Evolutionary conservation across 2,888 invertebrate genomes (phyloP).

Genomic region (Pasiphila rectangulata): DNA sequence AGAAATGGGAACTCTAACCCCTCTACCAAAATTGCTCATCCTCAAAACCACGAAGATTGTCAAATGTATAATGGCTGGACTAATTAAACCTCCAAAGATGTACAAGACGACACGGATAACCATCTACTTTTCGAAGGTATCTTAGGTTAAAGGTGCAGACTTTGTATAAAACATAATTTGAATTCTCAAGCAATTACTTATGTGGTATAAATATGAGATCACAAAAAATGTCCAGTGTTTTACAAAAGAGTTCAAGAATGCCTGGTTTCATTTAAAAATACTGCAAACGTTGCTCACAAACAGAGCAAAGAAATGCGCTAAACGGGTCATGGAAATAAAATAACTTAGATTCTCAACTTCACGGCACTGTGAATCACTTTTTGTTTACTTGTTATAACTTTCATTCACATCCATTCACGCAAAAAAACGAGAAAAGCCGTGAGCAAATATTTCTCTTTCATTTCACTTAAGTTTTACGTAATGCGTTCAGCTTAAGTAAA

Average conservation of each 20-base stretch:
- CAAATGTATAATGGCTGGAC: too few species aligned
- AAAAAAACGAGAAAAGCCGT: not conserved
- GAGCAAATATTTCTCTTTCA: constrained; percentile 7
- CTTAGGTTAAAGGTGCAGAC: too few species aligned
- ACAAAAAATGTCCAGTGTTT: not conserved
- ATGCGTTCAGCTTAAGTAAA: constrained; percentile 24
- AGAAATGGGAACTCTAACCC: too few species aligned
- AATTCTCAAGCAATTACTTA: too few species aligned
- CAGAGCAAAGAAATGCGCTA: constrained; percentile 12
- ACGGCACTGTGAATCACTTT: not conserved
- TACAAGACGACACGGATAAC: too few species aligned
- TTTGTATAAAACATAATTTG: too few species aligned
- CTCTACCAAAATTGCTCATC: too few species aligned
- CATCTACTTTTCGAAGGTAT: too few species aligned
- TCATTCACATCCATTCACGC: not conserved
- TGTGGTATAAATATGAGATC: too few species aligned
- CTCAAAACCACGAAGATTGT: too few species aligned
- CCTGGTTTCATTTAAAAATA: constrained; percentile 9
- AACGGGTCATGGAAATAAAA: constrained; percentile 14
- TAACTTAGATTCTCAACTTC: constrained; percentile 1
- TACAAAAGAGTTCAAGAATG: constrained; percentile 5
- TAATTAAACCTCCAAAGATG: too few species aligned
- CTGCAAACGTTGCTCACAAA: constrained; percentile 6
- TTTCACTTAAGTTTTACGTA: constrained; percentile 15
- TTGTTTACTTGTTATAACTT: constrained; percentile 1